Percentiles rank a stretch among this genome's conserved stretches.
These are phyloP conservation scores for Petrocephalus schoutedeni DNA, from an alignment of 2,797 vertebrate species.

Conservation along the genomic window DNA sequence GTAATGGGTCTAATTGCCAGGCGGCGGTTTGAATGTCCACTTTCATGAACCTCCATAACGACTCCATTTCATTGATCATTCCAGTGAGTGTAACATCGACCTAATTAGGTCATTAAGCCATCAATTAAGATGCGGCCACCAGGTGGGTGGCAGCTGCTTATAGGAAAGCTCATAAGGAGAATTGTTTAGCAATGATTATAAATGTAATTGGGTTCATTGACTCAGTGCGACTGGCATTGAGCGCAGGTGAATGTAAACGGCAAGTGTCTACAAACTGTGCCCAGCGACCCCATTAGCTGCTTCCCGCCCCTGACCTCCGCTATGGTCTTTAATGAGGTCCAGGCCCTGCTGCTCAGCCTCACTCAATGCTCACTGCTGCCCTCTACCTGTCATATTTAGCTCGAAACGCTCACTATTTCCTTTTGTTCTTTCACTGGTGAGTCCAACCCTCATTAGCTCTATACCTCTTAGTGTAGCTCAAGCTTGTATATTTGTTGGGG, in stretches of 20 bases:
- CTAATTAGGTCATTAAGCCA: slow-evolving; percentile 5
- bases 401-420: not conserved
- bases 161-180: not conserved
- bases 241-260: not conserved
- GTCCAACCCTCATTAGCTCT: not conserved
- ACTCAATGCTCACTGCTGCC: not conserved
- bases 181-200: slow-evolving; percentile 1
- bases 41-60: not conserved
- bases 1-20: not conserved
- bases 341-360: too few relatives aligned
- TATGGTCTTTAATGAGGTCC: not conserved
- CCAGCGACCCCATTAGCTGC: not conserved
- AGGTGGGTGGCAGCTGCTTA: not conserved
- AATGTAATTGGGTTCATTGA: slow-evolving; percentile 2
- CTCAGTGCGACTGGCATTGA: not conserved
- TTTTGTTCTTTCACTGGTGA: not conserved
- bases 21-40: not conserved
- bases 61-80: not conserved
- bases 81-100: not conserved
- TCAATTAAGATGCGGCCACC: not conserved
- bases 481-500: not conserved
- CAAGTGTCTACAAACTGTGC: not conserved
- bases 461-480: not conserved
- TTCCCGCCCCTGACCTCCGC: not conserved
- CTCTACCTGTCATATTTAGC: not conserved